Conservation (phyloP, 1,140 invertebrate species). For the Ips typographus region DNA sequence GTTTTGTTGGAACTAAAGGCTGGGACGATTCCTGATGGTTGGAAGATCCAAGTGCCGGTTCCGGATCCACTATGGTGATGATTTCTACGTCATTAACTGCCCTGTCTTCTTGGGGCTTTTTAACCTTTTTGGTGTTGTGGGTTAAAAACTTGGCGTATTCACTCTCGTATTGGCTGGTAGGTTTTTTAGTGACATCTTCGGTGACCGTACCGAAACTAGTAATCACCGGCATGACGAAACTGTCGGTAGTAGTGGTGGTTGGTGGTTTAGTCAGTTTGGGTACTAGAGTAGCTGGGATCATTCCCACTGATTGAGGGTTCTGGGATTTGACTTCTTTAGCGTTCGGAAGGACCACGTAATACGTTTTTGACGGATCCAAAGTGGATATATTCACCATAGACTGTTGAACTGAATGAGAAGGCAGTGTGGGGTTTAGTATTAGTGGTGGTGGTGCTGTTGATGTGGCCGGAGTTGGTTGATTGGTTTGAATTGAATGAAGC, state of each 20-base stretch:
- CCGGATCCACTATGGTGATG: background rate
- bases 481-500: background rate
- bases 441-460: background rate
- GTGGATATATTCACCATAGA: background rate
- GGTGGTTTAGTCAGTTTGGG: background rate
- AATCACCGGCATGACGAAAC: background rate
- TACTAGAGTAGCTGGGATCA: background rate
- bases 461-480: background rate
- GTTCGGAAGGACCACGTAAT: background rate
- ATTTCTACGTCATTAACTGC: background rate
- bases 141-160: background rate
- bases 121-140: background rate
- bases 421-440: background rate
- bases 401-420: background rate
- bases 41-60: background rate
- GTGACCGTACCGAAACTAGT: background rate
- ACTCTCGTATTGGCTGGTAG: background rate
- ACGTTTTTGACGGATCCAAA: background rate
- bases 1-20: background rate
- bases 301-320: background rate
- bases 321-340: background rate
- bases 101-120: background rate
- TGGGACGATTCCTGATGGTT: background rate
- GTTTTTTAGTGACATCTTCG: background rate
- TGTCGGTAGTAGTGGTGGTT: background rate